Evolutionary conservation across 2,797 vertebrate species (phyloP).

Genomic region (Acropternis orthonyx): DNA sequence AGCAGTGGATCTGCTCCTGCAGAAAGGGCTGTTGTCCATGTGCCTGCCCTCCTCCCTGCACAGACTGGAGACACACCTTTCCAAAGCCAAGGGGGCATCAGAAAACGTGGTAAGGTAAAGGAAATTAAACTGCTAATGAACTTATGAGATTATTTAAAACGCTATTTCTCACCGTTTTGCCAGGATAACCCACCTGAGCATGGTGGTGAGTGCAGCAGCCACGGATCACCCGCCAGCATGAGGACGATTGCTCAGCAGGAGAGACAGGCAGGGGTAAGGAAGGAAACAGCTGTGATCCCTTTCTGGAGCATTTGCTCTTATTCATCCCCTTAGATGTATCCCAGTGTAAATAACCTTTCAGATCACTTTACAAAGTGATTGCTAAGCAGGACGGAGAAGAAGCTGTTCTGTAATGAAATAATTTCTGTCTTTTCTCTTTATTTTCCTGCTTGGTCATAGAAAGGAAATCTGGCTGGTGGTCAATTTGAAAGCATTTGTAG

Average conservation of each 20-base stretch:
- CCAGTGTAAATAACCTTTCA: slow-evolving; percentile 22
- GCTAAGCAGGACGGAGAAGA: not conserved
- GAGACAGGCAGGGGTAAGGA: slow-evolving; percentile 28
- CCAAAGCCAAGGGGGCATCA: not conserved
- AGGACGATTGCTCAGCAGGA: not conserved
- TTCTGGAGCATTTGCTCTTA: not conserved
- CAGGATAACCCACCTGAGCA: not conserved
- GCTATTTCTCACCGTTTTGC: not conserved
- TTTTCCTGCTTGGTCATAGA: not conserved
- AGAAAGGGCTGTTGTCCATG: not conserved
- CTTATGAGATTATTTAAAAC: not conserved
- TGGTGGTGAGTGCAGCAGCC: not conserved
- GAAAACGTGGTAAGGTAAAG: not conserved
- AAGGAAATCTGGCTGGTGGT: not conserved
- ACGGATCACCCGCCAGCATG: accelerated
- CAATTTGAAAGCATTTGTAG: slow-evolving; percentile 14
- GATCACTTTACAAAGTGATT: not conserved
- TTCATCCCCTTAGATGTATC: slow-evolving; percentile 37
- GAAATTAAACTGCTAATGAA: not conserved
- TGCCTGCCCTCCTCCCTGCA: not conserved
- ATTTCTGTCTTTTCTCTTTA: slow-evolving; percentile 24
- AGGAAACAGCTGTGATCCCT: slow-evolving; percentile 30
- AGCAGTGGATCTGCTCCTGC: not conserved
- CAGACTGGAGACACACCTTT: not conserved
- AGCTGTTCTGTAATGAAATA: not conserved